phyloP scores from a whole-genome alignment of 92 coral and sea anemone species.

The Parazoanthus darwini region DNA sequence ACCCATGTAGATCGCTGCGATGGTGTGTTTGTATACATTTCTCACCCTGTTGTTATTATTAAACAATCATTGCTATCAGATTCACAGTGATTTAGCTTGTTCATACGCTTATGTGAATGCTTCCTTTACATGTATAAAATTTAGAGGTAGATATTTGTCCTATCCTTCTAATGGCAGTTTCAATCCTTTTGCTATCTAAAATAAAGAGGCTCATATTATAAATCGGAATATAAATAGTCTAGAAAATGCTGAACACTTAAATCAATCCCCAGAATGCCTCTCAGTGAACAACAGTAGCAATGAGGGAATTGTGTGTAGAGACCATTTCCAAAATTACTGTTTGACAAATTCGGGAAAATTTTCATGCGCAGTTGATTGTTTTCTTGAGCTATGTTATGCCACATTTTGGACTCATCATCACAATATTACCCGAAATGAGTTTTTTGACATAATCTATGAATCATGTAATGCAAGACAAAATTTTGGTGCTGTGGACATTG shows the following conservation, averaged over 20 bases:
- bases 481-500: slow-evolving; percentile 6
- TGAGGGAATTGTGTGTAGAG: neutral
- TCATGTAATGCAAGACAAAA: slow-evolving; percentile 27
- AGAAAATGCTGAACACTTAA: neutral
- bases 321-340: slow-evolving; percentile 20
- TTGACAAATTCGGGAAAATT: neutral
- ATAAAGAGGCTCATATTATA: slow-evolving; percentile 55
- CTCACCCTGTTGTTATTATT: too few relatives aligned
- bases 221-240: slow-evolving; percentile 33
- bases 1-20: too few relatives aligned
- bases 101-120: too few relatives aligned
- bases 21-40: too few relatives aligned
- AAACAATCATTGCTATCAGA: too few relatives aligned
- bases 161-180: slow-evolving; percentile 32
- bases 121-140: neutral
- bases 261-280: neutral
- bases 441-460: slow-evolving; percentile 29
- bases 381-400: slow-evolving; percentile 40
- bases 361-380: slow-evolving; percentile 46
- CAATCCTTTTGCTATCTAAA: slow-evolving; percentile 37
- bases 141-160: neutral
- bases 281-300: neutral
- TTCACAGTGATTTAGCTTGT: too few relatives aligned
- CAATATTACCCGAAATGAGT: slow-evolving; percentile 9
- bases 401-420: slow-evolving; percentile 20